Percentiles rank a stretch among this genome's conserved stretches.
These are phyloP conservation scores for Danio tinwini DNA, from an alignment of 2,797 vertebrate genomes.

Conservation along the genomic window DNA sequence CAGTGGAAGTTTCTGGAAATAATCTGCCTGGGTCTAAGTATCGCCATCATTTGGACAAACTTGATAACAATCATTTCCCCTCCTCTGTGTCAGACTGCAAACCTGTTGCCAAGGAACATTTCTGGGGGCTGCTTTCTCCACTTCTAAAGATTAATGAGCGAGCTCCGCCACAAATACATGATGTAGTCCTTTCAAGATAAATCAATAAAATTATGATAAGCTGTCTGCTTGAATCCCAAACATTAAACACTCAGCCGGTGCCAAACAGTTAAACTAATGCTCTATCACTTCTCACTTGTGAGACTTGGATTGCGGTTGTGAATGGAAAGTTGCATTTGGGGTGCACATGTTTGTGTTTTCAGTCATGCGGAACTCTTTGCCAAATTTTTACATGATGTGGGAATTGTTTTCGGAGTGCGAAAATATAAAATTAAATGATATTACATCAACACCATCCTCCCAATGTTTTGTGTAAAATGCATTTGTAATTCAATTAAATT, in stretches of 20 bases:
- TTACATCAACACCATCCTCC: not conserved
- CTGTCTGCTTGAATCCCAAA: slow-evolving; percentile 51
- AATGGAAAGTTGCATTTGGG: slow-evolving; percentile 61
- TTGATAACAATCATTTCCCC: slow-evolving; percentile 40
- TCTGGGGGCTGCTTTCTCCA: slow-evolving; percentile 42
- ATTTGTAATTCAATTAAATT: not conserved
- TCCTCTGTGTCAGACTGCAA: slow-evolving; percentile 20
- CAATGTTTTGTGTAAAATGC: not conserved
- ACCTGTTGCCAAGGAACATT: slow-evolving; percentile 48
- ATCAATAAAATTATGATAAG: slow-evolving; percentile 57
- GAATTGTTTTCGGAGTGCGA: slow-evolving; percentile 46
- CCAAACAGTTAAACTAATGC: slow-evolving; percentile 60
- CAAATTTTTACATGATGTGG: slow-evolving; percentile 42
- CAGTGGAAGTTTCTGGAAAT: slow-evolving; percentile 27
- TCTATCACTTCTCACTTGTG: slow-evolving; percentile 46
- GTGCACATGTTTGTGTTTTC: slow-evolving; percentile 65
- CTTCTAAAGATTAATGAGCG: slow-evolving; percentile 54
- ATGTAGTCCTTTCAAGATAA: slow-evolving; percentile 54
- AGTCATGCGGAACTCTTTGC: slow-evolving; percentile 42
- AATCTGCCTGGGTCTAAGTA: slow-evolving; percentile 31
- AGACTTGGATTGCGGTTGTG: slow-evolving; percentile 44
- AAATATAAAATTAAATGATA: slow-evolving; percentile 6
- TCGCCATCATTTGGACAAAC: slow-evolving; percentile 47
- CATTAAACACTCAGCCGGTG: slow-evolving; percentile 54
- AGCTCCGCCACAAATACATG: slow-evolving; percentile 39